phyloP scores from a whole-genome alignment of 2,888 invertebrate species.

The Encarsia formosa region DNA sequence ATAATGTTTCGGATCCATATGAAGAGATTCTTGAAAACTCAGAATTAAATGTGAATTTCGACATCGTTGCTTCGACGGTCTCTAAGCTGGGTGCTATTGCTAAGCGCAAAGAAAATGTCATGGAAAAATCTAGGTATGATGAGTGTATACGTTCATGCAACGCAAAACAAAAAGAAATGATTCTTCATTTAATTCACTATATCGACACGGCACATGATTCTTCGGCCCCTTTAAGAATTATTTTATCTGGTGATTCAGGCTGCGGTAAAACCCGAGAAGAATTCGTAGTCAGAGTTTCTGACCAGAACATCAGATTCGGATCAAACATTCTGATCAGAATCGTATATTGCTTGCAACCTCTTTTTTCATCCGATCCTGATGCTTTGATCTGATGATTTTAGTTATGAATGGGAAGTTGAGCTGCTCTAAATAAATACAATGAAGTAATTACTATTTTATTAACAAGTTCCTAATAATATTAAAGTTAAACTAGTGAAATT shows the following conservation, averaged over 20 bases:
- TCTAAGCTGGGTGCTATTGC: slow-evolving; percentile 33
- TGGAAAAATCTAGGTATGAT: slow-evolving; percentile 29
- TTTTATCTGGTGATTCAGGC: slow-evolving; percentile 38
- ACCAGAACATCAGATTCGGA: too few species aligned
- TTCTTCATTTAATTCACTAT: slow-evolving; percentile 24
- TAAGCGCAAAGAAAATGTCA: slow-evolving; percentile 35
- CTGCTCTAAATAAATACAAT: too few species aligned
- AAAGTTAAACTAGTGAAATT: too few species aligned
- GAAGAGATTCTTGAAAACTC: slow-evolving; percentile 28
- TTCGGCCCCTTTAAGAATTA: slow-evolving; percentile 30
- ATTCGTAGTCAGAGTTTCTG: too few species aligned
- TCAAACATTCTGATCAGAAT: too few species aligned
- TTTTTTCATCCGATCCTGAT: too few species aligned
- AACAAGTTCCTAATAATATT: too few species aligned
- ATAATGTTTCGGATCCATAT: slow-evolving; percentile 15
- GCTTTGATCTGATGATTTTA: too few species aligned
- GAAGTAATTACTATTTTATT: too few species aligned
- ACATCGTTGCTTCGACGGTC: slow-evolving; percentile 29
- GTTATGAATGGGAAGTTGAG: too few species aligned
- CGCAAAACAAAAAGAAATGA: slow-evolving; percentile 28
- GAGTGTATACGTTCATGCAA: slow-evolving; percentile 31
- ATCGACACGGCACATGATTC: neutral
- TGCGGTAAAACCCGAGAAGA: slow-evolving; percentile 41
- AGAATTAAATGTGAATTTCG: slow-evolving; percentile 28
- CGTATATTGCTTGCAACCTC: too few species aligned